Evolutionary conservation across 2,888 invertebrate species (phyloP).

Genomic region (Cyaniris semiargus): DNA sequence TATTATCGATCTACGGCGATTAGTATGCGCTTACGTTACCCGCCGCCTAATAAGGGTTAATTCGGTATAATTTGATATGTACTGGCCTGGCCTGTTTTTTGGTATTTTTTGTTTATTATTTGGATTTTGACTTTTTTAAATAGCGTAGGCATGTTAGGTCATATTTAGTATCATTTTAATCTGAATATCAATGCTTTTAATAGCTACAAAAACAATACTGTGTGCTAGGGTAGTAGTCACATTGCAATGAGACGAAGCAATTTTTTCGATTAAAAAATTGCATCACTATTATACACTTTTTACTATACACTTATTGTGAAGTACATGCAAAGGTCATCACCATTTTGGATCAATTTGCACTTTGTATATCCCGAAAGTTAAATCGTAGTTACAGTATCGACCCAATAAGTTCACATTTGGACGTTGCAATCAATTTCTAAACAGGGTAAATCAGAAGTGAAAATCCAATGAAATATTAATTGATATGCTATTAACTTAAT

Average conservation of each 20-base stretch:
- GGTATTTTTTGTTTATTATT: not conserved
- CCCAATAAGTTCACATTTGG: not conserved
- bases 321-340: no score
- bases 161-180: no score
- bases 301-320: no score
- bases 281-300: no score
- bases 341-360: not conserved
- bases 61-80: not conserved
- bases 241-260: no score
- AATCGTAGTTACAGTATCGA: not conserved
- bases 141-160: no score
- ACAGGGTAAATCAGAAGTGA: constrained; percentile 5
- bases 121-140: not conserved
- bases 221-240: no score
- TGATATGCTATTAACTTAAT: constrained; percentile 21
- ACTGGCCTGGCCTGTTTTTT: not conserved
- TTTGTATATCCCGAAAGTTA: not conserved
- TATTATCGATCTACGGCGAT: constrained; percentile 54
- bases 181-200: no score
- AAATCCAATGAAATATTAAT: constrained; percentile 22
- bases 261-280: no score
- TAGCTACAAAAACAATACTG: no score
- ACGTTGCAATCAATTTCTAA: constrained; percentile 16
- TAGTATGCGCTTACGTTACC: constrained; percentile 47
- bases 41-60: constrained; percentile 35